Evolutionary conservation across 2,113 vertebrate genomes (phyloP).

Genomic region (Paracanthobrama guichenoti): DNA sequence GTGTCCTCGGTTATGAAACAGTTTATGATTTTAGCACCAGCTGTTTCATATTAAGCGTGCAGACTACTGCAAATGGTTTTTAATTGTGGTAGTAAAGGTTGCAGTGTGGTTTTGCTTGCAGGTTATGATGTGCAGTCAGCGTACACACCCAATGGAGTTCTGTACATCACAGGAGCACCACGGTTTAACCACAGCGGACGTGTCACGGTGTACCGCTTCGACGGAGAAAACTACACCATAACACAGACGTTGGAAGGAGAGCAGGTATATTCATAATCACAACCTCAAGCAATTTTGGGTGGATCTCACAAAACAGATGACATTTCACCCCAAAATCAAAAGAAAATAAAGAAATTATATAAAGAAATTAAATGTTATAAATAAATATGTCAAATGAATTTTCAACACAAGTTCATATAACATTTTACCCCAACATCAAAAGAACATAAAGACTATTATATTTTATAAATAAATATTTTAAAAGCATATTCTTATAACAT

Average conservation of each 20-base stretch:
- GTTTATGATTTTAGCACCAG: neutral
- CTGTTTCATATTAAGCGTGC: constrained; percentile 11
- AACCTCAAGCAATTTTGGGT: neutral
- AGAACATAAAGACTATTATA: neutral
- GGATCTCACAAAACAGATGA: neutral
- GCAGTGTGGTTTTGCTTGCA: constrained; percentile 58
- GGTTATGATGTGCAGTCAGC: constrained; percentile 93
- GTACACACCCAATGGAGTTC: constrained; percentile 71
- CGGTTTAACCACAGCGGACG: constrained; percentile 95
- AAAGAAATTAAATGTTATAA: neutral
- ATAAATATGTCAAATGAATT: neutral
- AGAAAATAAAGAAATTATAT: neutral
- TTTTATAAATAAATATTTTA: neutral
- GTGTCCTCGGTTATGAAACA: neutral
- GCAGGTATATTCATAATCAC: constrained; percentile 75
- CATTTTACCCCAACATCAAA: neutral
- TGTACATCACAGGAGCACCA: constrained; percentile 92
- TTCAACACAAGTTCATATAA: neutral
- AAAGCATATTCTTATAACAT: neutral
- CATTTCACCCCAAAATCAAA: neutral
- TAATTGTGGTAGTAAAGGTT: constrained; percentile 22
- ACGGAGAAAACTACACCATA: constrained; percentile 69
- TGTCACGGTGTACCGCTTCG: constrained; percentile 84
- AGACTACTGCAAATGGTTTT: neutral
- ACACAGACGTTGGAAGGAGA: constrained; percentile 87